phyloP scores from a whole-genome alignment of 2,797 vertebrate genomes.

The Agapornis canus region DNA sequence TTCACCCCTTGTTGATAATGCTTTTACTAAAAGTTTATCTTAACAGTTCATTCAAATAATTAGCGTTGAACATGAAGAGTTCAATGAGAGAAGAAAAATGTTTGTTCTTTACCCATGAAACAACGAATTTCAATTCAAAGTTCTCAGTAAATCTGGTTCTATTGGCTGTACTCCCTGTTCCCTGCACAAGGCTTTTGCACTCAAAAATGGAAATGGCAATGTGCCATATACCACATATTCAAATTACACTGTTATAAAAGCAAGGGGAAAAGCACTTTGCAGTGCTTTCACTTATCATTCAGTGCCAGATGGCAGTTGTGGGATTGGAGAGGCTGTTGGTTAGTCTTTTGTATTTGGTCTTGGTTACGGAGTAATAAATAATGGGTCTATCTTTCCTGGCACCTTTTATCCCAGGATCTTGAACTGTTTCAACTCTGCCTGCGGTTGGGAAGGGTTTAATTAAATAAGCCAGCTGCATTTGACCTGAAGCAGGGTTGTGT shows the following conservation, averaged over 20 bases:
- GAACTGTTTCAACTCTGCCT: background rate
- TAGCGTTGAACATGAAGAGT: background rate
- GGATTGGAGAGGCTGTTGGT: background rate
- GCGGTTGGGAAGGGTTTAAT: background rate
- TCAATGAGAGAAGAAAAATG: too few relatives aligned
- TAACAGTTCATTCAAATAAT: background rate
- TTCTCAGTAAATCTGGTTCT: background rate
- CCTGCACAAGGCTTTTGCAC: background rate
- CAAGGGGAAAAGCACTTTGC: background rate
- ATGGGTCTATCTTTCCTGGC: background rate
- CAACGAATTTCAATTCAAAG: background rate
- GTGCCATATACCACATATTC: constrained; percentile 5
- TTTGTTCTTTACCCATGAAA: background rate
- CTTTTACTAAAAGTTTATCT: background rate
- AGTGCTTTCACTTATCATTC: constrained; percentile 6
- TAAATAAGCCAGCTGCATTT: background rate
- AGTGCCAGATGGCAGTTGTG: constrained; percentile 30
- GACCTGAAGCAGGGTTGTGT: background rate
- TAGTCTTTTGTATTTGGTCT: constrained; percentile 16
- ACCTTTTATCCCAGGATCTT: background rate
- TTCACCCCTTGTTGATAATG: background rate
- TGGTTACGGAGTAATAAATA: background rate
- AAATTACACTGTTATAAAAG: constrained; percentile 33
- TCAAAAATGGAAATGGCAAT: constrained; percentile 30
- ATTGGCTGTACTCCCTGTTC: constrained; percentile 46